Percentiles rank a stretch among this genome's conserved stretches.
Evolutionary conservation across 2,113 vertebrate genomes (phyloP).

Genomic region (Leptodactylus fuscus): DNA sequence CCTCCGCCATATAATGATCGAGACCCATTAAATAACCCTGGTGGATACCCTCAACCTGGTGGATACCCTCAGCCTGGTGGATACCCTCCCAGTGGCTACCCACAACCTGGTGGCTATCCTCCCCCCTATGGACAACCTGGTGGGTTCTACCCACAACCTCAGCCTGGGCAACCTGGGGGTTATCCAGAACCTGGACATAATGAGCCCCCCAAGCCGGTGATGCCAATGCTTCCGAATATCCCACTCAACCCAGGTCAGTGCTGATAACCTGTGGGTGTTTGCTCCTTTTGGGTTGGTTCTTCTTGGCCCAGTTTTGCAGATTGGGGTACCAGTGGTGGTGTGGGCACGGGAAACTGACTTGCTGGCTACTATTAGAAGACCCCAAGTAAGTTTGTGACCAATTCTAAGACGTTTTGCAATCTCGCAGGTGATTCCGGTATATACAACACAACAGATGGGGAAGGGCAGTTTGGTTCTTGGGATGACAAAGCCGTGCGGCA

Average conservation of each 20-base stretch:
- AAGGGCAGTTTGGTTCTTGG: constrained; percentile 79
- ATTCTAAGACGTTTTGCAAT: no score
- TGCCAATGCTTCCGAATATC: constrained; percentile 80
- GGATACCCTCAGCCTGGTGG: constrained; percentile 71
- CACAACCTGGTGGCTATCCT: constrained; percentile 69
- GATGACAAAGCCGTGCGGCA: constrained; percentile 84
- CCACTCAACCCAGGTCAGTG: constrained; percentile 77
- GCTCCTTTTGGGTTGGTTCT: not conserved
- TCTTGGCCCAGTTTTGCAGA: not conserved
- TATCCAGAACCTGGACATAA: constrained; percentile 73
- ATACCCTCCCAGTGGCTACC: constrained; percentile 65
- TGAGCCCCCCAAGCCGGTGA: constrained; percentile 68
- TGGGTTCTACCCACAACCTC: constrained; percentile 66
- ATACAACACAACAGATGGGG: constrained; percentile 30
- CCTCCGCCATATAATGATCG: constrained; percentile 84
- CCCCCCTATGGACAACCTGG: constrained; percentile 69
- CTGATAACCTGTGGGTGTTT: no score
- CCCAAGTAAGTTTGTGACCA: no score
- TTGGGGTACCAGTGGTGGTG: not conserved
- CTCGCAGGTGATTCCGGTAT: not conserved
- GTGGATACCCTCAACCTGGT: constrained; percentile 66
- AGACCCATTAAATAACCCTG: constrained; percentile 72
- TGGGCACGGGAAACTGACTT: no score
- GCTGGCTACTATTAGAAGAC: not conserved
- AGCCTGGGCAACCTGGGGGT: constrained; percentile 64